Base-by-base conservation (phyloP, 2,113 vertebrate species). In the Cyanocitta stelleri region DNA sequence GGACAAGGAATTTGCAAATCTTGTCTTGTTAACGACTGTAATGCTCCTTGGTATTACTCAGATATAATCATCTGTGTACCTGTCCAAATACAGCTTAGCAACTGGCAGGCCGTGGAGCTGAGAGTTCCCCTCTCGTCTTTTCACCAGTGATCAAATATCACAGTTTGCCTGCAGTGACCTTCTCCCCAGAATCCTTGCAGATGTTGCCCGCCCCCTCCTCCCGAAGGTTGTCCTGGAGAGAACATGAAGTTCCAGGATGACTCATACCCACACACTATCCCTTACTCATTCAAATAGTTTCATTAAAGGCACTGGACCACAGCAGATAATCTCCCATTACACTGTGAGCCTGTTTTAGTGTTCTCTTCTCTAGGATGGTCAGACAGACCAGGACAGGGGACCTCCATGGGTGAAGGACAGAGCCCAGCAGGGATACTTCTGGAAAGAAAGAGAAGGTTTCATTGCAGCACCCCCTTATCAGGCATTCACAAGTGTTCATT, bases 1-100 rank as follows among this genome's bases (percentile, higher is more conserved):
- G 87, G 92, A 79, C 88, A 96, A 96, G 91, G 96, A 96, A 96
- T 96, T 80, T 94, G 97, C 96, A 93, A 86, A 93, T 96, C 90
- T 75, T 17, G 54, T 92, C 90, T 94, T 87, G 94, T 43, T 85
- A 41, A 73, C 5, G 43, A 58, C 52, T n/a, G 79, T 7, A 83
- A 9, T 66, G 90, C 78, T 72, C 90, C 87, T 71, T 12, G 68
- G 63, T 27, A 16, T 64, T 54, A 5, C 90, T 71, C 20, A 89
- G 94, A 92, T 95, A 43, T 4, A 26, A 93, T 97, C 85, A 12
- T 9, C 89, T 37, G 21, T 19, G 43, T 88, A 83, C 67, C 95
- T 96, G 87, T 19, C 74, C 69, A 61, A 84, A 64, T 73, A 66
- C 21, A 87, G 84, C 49, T 23, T 7, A 29, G 79, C 63, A 58